Conservation (phyloP, 2,888 invertebrate genomes). For the Meta bourneti region DNA sequence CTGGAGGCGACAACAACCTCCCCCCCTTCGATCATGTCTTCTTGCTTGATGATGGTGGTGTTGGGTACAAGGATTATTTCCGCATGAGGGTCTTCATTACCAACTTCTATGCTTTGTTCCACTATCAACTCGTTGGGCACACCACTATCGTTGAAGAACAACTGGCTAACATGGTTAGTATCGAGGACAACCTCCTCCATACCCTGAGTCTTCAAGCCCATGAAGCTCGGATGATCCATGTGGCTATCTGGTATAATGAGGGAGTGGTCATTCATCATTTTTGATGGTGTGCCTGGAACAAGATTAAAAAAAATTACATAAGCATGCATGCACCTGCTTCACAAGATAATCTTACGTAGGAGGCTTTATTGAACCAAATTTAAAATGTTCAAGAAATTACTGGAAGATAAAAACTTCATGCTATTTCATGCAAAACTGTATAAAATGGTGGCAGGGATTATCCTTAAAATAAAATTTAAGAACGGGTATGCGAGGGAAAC, state of each 20-base stretch:
- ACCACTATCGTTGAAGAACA: conserved; percentile 73
- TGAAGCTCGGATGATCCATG: conserved; percentile 70
- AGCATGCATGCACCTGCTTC: too few species aligned
- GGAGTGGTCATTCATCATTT: conserved; percentile 72
- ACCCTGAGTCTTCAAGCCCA: conserved; percentile 76
- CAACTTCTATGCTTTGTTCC: conserved; percentile 77
- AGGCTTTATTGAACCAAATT: too few species aligned
- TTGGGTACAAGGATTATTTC: conserved; percentile 78
- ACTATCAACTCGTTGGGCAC: conserved; percentile 77
- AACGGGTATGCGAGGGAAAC: too few species aligned
- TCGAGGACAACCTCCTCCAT: conserved; percentile 76
- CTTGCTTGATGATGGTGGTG: conserved; percentile 77
- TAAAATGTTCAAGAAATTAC: too few species aligned
- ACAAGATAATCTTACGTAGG: too few species aligned
- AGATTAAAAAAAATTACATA: too few species aligned
- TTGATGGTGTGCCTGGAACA: not conserved
- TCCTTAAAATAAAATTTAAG: too few species aligned
- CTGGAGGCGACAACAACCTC: conserved; percentile 77
- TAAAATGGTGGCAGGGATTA: too few species aligned
- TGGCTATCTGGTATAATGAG: conserved; percentile 64
- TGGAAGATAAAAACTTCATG: too few species aligned
- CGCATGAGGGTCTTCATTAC: conserved; percentile 76
- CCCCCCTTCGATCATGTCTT: conserved; percentile 41
- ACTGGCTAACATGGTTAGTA: conserved; percentile 61
- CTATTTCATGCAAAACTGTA: too few species aligned